Conservation (phyloP, 2,888 invertebrate species). For the Eumacrocentrus americanus region DNA sequence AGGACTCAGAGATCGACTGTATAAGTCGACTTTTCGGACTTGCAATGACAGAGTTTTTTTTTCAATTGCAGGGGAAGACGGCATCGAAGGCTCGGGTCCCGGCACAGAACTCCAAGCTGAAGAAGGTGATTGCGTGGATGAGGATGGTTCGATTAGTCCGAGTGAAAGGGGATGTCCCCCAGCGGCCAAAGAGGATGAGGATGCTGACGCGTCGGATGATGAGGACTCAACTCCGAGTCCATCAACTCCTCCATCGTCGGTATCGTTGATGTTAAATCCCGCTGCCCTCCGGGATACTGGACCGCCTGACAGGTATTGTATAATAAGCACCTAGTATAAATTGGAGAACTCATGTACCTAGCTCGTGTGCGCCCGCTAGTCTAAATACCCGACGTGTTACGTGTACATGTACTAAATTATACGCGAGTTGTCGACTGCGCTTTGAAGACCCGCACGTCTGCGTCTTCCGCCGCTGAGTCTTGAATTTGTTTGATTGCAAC, state of each 20-base stretch:
- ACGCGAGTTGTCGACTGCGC: not conserved
- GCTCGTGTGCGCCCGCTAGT: no score
- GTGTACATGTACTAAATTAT: constrained; percentile 1
- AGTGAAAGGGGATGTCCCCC: constrained; percentile 61
- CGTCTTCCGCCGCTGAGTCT: constrained; percentile 3
- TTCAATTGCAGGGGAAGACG: constrained; percentile 67
- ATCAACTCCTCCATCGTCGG: constrained; percentile 50
- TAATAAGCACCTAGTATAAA: not conserved
- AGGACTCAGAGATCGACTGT: no score
- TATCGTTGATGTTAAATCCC: constrained; percentile 54
- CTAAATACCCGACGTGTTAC: no score
- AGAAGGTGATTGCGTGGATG: constrained; percentile 67
- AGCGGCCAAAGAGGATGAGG: constrained; percentile 62
- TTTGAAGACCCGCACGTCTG: constrained; percentile 5
- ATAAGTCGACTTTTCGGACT: not conserved
- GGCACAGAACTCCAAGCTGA: constrained; percentile 64
- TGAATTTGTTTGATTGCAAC: constrained; percentile 37
- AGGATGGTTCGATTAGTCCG: constrained; percentile 66
- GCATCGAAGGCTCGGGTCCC: constrained; percentile 57
- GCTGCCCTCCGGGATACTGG: constrained; percentile 56
- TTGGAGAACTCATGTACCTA: no score
- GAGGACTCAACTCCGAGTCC: constrained; percentile 57
- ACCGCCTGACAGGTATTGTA: constrained; percentile 51
- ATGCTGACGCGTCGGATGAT: constrained; percentile 61
- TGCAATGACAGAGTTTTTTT: no score